Evolutionary conservation across 2,113 vertebrate species (phyloP).

Genomic region (Ictalurus punctatus): DNA sequence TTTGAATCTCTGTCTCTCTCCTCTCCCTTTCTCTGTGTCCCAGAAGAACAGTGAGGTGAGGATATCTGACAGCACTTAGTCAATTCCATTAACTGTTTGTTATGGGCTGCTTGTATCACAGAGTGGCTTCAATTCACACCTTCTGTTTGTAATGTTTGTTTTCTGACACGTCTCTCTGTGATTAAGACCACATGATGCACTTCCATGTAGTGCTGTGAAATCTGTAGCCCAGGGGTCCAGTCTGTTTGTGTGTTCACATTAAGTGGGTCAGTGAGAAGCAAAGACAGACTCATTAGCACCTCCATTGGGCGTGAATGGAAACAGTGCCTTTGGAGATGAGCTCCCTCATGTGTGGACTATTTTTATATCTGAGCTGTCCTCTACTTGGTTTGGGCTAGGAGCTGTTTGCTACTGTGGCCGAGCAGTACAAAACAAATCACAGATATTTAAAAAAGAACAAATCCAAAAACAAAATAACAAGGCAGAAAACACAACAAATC

Average conservation of each 20-base stretch:
- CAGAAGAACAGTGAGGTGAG: slow-evolving; percentile 71
- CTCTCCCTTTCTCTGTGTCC: slow-evolving; percentile 36
- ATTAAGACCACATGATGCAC: background rate
- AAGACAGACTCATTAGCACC: slow-evolving; percentile 39
- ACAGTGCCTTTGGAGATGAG: slow-evolving; percentile 1
- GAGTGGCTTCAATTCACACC: slow-evolving; percentile 43
- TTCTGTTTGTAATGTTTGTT: slow-evolving; percentile 26
- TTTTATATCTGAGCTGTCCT: slow-evolving; percentile 27
- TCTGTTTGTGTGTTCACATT: slow-evolving; percentile 10
- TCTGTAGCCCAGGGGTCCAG: background rate
- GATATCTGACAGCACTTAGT: slow-evolving; percentile 16
- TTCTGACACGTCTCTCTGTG: slow-evolving; percentile 29
- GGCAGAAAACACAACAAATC: no score
- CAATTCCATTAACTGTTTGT: slow-evolving; percentile 10
- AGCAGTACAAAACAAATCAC: no score
- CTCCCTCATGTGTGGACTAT: slow-evolving; percentile 14
- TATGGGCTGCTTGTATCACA: slow-evolving; percentile 28
- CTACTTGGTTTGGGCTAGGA: background rate
- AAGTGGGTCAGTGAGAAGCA: slow-evolving; percentile 28
- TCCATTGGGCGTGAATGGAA: slow-evolving; percentile 41
- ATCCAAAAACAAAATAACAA: no score
- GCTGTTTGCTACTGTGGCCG: background rate
- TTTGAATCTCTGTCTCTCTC: slow-evolving; percentile 30
- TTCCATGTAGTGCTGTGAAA: background rate
- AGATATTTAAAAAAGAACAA: no score